Evolutionary conservation across 2,888 invertebrate genomes (phyloP).

Genomic region (Noctua janthina): DNA sequence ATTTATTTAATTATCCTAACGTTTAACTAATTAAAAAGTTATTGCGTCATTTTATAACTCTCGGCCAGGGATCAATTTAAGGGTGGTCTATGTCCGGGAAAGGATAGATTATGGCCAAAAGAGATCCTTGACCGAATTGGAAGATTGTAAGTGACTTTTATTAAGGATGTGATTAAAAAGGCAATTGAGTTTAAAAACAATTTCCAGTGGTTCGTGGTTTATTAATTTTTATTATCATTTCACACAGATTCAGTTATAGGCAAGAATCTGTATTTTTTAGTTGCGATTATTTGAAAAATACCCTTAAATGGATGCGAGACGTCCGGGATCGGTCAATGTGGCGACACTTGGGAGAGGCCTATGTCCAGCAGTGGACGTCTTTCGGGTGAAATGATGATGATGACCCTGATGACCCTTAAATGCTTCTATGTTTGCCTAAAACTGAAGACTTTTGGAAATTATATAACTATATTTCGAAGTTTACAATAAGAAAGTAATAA

Average conservation of each 20-base stretch:
- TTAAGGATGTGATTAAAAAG: not conserved
- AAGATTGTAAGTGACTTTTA: not conserved
- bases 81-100: not conserved
- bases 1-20: slow-evolving; percentile 27
- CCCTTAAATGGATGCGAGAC: no score
- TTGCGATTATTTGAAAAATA: not conserved
- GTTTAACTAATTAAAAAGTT: slow-evolving; percentile 25
- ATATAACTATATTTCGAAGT: not conserved
- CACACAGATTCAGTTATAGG: no score
- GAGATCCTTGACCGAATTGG: not conserved
- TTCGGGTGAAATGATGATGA: no score
- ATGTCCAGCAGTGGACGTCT: no score
- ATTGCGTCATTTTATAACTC: not conserved
- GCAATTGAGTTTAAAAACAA: not conserved
- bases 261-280: not conserved
- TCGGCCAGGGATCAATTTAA: not conserved
- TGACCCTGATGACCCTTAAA: no score
- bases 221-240: slow-evolving; percentile 1
- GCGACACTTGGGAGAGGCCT: no score
- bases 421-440: not conserved
- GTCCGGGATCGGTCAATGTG: no score
- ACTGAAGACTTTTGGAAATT: not conserved
- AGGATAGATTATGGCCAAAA: not conserved
- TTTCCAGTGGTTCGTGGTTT: not conserved
- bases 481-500: not conserved